Base-by-base conservation (phyloP, 2,797 vertebrate species). In the Nannoperca obscura region DNA sequence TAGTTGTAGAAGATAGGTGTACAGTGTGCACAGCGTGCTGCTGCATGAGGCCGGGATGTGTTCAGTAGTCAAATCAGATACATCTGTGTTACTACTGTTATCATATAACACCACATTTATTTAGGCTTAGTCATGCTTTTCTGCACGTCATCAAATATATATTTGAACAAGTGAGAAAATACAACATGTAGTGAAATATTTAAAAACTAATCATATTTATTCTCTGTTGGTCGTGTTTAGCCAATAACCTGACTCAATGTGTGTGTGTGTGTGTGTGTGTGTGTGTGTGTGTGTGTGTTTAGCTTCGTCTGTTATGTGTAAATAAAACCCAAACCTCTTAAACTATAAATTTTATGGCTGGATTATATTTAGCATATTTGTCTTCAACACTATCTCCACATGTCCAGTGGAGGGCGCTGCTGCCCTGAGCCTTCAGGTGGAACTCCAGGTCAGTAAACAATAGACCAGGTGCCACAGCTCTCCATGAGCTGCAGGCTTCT, bases 351-450 rank as follows among this genome's bases (percentile, higher is more conserved):
- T 24, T 66, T 15, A 13, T 12, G 34, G 3, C 55, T 2, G 0
- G 11, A 66, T 4, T 4, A 24, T 10, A 38, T 64, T 65, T 27
- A 66, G 6, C 5, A 24, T 10, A 38, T 64, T 65, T 27, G 8
- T 71, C 42, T 34, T 70, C 27, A 30, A 49, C 24, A 66, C 34
- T 49, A 49, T 20, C 70, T 14, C 54, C 7, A 65, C 15, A 60
- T 72, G 38, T 34, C 84, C 94, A 93, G 60, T 42, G 69, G 94
- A 74, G 88, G 93, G 91, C 24, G 81, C 83, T 87, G 76, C 78
- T 57, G 80, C 65, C 46, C 66, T 40, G 34, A 80, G 34, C 69
- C 30, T 78, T 71, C 44, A 62, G 69, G 13, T 58, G 5, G 30
- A 34, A 50, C 12, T 14, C 57, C 2, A 1, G 14, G 3, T 44